phyloP scores from a whole-genome alignment of 2,888 invertebrate species.

The Neuroscelio doddi region DNA sequence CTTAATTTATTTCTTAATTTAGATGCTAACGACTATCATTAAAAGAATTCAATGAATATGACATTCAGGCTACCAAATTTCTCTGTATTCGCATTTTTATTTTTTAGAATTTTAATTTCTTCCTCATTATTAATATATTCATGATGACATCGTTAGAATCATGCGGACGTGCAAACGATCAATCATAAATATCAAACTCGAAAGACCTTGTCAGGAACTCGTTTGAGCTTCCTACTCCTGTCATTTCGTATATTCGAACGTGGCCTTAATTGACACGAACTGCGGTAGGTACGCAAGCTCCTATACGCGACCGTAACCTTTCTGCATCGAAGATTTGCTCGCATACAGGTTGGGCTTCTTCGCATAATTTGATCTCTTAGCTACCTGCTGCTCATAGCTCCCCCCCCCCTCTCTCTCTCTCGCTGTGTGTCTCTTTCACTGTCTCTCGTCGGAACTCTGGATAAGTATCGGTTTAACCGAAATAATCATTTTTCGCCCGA shows the following conservation, averaged over 20 bases:
- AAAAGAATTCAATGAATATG: no score
- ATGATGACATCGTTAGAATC: neutral
- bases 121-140: neutral
- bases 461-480: conserved; percentile 1
- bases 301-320: no score
- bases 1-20: no score
- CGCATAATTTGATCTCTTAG: conserved; percentile 45
- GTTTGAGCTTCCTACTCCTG: conserved; percentile 36
- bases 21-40: no score
- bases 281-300: conserved; percentile 41
- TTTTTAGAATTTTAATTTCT: neutral
- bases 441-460: neutral
- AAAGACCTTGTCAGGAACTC: conserved; percentile 24
- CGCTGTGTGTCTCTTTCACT: neutral
- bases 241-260: conserved; percentile 39
- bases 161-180: conserved; percentile 31
- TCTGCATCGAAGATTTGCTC: conserved; percentile 33
- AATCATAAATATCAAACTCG: conserved; percentile 27
- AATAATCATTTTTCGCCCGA: conserved; percentile 3
- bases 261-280: conserved; percentile 41
- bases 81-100: no score
- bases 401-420: no score
- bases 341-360: conserved; percentile 29
- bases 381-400: conserved; percentile 25
- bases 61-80: no score